These are phyloP conservation scores for Myrmophylax atrothorax DNA, from an alignment of 2,113 vertebrate genomes.

Conservation along the genomic window DNA sequence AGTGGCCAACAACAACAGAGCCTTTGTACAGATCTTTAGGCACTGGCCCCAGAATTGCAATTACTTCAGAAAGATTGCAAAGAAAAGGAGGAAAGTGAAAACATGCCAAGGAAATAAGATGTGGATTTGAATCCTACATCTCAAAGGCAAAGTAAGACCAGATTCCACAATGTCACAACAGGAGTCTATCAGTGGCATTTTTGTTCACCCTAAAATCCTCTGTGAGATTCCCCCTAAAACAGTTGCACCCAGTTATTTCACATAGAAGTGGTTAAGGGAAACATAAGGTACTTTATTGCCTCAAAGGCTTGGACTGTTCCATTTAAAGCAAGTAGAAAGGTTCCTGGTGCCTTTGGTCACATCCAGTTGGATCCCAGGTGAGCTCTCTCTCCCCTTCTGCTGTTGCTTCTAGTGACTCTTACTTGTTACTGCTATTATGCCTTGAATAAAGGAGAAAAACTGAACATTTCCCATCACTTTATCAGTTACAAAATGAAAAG, in stretches of 20 bases:
- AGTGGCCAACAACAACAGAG: not conserved
- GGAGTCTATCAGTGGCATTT: not conserved
- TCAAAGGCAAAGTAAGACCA: not conserved
- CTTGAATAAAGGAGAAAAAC: not conserved
- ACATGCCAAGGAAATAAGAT: not conserved
- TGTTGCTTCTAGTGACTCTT: not conserved
- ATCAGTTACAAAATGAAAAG: not conserved
- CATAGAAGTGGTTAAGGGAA: not conserved
- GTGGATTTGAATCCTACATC: not conserved
- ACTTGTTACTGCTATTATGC: not conserved
- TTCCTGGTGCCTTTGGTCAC: rapidly evolving
- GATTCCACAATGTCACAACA: not conserved
- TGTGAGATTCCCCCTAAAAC: not conserved
- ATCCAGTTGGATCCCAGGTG: not conserved
- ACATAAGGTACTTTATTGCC: not conserved
- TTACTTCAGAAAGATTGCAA: not conserved
- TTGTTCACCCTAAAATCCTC: not conserved
- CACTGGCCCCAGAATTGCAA: not conserved
- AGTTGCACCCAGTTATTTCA: not conserved
- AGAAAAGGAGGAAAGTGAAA: not conserved
- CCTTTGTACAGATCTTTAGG: not conserved
- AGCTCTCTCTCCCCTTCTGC: not conserved
- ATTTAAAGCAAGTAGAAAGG: not conserved
- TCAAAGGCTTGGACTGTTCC: not conserved
- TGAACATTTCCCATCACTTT: not conserved